Base-by-base conservation (phyloP, 2,888 invertebrate species). In the Chrysomela aeneicollis region DNA sequence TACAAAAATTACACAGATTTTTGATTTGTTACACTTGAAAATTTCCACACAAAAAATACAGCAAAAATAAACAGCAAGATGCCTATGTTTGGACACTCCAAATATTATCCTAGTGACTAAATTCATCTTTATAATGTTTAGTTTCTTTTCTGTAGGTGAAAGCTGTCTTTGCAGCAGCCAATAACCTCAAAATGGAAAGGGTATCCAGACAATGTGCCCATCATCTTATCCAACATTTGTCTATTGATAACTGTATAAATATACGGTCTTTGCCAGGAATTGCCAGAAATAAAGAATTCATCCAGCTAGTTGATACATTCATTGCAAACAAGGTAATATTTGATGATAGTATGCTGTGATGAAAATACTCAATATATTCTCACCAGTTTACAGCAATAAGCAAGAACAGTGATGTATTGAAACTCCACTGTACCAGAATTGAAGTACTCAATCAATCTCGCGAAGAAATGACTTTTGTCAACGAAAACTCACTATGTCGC, bases 101-200 rank as follows among this genome's bases (percentile, higher is more conserved):
- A n/a, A n/a, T n/a, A n/a, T n/a, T n/a, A n/a, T n/a, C n/a, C n/a
- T n/a, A n/a, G n/a, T n/a, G n/a, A n/a, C n/a, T n/a, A n/a, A n/a
- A n/a, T n/a, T n/a, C n/a, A n/a, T n/a, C n/a, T n/a, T n/a, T n/a
- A n/a, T 26, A 26, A 26, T 26, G 26, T 26, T 5, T 26, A 5
- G 6, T 55, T 54, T 17, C 26, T 4, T 55, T n/a, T 46, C 68
- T 68, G 32, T 55, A 88, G 81, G 89, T 94, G 63, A 90, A 90
- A 77, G 88, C 90, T 19, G 89, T 94, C 65, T 95, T 93, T 86
- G 84, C 89, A 77, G 90, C 92, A n/a, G 93, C 94, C 8, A 88
- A 87, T 79, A 88, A 89, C 66, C 86, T 95, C 76, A 90, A 91
- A 79, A 89, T 95, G 86, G 90, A 90, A 71, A 83, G 88, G 21